Conservation (phyloP, 2,888 invertebrate species). For the Platycheirus rosarum region DNA sequence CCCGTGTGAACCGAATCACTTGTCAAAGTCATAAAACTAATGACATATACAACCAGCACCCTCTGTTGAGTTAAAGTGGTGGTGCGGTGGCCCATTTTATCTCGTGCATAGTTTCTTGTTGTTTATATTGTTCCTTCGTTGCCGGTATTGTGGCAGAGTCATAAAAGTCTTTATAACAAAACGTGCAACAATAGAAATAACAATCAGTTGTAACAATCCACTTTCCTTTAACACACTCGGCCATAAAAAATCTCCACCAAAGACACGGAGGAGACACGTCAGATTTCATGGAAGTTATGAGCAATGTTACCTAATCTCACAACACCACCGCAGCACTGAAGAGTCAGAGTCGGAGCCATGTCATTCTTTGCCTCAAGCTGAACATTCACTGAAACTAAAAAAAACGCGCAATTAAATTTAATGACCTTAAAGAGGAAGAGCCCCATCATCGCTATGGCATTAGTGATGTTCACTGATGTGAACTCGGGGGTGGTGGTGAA, state of each 20-base stretch:
- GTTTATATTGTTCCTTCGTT: conserved; percentile 37
- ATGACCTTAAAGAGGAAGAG: conserved; percentile 69
- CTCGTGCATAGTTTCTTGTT: conserved; percentile 48
- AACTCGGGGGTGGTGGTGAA: conserved; percentile 49
- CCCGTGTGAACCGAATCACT: conserved; percentile 66
- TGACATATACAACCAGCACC: conserved; percentile 56
- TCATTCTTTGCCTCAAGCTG: conserved; percentile 3
- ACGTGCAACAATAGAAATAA: conserved; percentile 64
- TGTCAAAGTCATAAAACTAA: conserved; percentile 71
- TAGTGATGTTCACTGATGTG: conserved; percentile 58
- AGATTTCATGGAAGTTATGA: conserved; percentile 48
- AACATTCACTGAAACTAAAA: conserved; percentile 21
- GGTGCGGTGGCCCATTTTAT: conserved; percentile 49
- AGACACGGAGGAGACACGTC: conserved; percentile 63
- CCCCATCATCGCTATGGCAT: conserved; percentile 52
- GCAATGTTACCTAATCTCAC: conserved; percentile 36
- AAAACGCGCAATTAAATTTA: conserved; percentile 69
- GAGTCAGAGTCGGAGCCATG: no score
- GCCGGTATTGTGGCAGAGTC: conserved; percentile 35
- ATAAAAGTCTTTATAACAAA: conserved; percentile 66
- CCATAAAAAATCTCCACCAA: conserved; percentile 60
- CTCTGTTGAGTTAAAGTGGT: conserved; percentile 41
- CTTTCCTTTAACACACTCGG: conserved; percentile 67
- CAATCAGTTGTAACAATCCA: conserved; percentile 42
- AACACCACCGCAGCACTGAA: conserved; percentile 11